Evolutionary conservation across 2,797 vertebrate genomes (phyloP), one percentile per base, ranked within the genome.

Genomic region (Gastrophryne carolinensis): DNA sequence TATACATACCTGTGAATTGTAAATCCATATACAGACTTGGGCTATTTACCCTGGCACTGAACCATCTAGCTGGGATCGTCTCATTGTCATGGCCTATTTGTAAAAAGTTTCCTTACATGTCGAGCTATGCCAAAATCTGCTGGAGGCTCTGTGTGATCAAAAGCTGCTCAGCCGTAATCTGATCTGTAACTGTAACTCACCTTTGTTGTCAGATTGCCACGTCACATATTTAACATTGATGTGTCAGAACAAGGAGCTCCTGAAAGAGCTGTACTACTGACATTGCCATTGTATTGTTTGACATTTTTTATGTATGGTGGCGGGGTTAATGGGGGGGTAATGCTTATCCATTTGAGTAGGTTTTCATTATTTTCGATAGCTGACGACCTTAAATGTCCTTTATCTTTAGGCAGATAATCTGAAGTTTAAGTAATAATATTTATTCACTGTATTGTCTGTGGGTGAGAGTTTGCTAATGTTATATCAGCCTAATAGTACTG

Each of bases 141-240:
- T 66, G 26, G 10, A 50, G 39, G 37, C 39, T 5, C 11, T 34
- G n/a, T 30, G 12, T 30, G 27, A 47, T 17, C 3, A 17, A 49
- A 49, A 3, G 5, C 5, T 24, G 30, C 9, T n/a, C 12, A 5
- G 13, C 24, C 29, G 47, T 24, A 35, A 52, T 52, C 29, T 37
- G 6, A 37, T 4, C 30, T 24, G 63, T 66, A 5, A 3, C 44
- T 24, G n/a, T n/a, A n/a, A 11, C 3, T 32, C 12, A 32, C n/a
- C 37, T 63, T 32, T 37, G n/a, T 64, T 49, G 19, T 44, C 49
- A 41, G 5, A n/a, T n/a, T 73, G 58, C 60, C 71, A 73, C 49
- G 17, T 63, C 32, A 54, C 19, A 41, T 29, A 39, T 15, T 2
- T 47, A 29, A 39, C 12, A 21, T 17, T 35, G 27, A 53, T 50